Evolutionary conservation across 2,888 invertebrate species (phyloP).

Genomic region (Latrodectus elegans): DNA sequence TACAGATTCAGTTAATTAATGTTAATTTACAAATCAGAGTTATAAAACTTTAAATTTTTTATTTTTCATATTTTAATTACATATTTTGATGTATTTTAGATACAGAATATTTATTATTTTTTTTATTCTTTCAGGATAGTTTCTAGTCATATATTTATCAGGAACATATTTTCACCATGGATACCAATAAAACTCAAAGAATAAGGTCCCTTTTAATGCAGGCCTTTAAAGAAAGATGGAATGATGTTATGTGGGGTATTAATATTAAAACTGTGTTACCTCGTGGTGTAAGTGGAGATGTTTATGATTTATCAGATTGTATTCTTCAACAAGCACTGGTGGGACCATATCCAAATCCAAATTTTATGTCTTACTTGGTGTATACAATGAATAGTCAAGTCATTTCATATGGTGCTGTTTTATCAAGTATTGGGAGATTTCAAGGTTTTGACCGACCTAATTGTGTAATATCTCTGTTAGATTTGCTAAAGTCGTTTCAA

Average conservation of each 20-base stretch:
- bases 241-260: constrained; percentile 95
- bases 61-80: no score
- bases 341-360: constrained; percentile 92
- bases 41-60: no score
- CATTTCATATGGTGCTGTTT: constrained; percentile 91
- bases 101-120: no score
- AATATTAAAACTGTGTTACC: constrained; percentile 89
- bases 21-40: no score
- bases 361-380: constrained; percentile 92
- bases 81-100: no score
- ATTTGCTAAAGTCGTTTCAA: constrained; percentile 82
- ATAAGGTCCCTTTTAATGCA: constrained; percentile 81
- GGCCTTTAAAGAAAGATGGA: constrained; percentile 97
- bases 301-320: constrained; percentile 85
- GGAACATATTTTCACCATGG: constrained; percentile 52
- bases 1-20: no score
- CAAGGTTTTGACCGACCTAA: constrained; percentile 90
- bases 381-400: constrained; percentile 93
- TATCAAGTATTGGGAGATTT: constrained; percentile 88
- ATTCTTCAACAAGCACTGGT: constrained; percentile 94
- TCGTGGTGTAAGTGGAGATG: constrained; percentile 73
- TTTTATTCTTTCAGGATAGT: no score
- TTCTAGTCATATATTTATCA: no score
- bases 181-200: constrained; percentile 72
- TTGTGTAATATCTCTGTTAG: constrained; percentile 89